Evolutionary conservation across 2,888 invertebrate genomes (phyloP).

Genomic region (Smittia sp.): DNA sequence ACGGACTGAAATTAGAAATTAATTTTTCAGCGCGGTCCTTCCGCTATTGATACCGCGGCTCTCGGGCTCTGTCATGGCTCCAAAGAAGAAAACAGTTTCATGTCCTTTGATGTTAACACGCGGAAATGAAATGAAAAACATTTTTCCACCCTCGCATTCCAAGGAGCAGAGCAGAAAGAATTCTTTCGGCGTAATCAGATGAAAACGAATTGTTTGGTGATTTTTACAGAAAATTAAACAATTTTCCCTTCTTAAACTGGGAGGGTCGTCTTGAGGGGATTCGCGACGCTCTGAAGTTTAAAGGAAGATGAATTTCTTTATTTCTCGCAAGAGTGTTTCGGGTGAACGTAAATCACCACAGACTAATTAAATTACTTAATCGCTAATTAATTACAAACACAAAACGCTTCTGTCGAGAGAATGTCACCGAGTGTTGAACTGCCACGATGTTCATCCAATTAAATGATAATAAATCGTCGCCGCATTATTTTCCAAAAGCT

Average conservation of each 20-base stretch:
- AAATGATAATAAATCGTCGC: constrained; percentile 27
- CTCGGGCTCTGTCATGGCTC: constrained; percentile 10
- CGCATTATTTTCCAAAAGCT: constrained; percentile 12
- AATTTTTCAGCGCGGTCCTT: constrained; percentile 25
- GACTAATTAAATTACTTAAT: constrained; percentile 1
- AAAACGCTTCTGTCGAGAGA: neutral
- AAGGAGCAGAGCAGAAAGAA: neutral
- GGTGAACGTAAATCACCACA: constrained; percentile 33
- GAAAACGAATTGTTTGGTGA: constrained; percentile 25
- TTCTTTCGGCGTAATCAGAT: constrained; percentile 34
- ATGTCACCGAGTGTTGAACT: neutral
- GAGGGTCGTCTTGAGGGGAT: neutral
- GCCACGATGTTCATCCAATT: constrained; percentile 4
- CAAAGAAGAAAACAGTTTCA: neutral
- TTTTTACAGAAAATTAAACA: constrained; percentile 40
- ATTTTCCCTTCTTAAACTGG: constrained; percentile 4
- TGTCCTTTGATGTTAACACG: constrained; percentile 33
- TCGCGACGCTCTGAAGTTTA: neutral
- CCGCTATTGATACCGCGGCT: constrained; percentile 28
- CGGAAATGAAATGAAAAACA: constrained; percentile 7
- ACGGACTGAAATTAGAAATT: constrained; percentile 29
- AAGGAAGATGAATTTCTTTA: constrained; percentile 34
- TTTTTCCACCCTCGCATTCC: neutral
- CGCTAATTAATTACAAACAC: constrained; percentile 26
- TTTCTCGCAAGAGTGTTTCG: constrained; percentile 4